A percentile compares a stretch with the other conserved stretches of the same genome.
These are phyloP conservation scores for Epirrhoe tristata DNA, from an alignment of 2,888 invertebrate species.

Conservation along the genomic window DNA sequence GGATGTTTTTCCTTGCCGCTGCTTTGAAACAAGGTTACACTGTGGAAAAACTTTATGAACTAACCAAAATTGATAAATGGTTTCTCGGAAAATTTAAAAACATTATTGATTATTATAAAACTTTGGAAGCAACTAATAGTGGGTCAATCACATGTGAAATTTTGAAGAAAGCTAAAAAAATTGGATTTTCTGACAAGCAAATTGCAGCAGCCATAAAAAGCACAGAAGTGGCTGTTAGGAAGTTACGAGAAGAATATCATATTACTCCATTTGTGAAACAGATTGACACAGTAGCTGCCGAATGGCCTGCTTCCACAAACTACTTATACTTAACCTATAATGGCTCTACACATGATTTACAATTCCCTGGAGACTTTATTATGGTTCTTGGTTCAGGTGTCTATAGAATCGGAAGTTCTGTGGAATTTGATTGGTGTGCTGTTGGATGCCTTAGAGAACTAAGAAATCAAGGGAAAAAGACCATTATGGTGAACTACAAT, in stretches of 20 bases:
- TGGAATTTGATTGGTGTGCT: slow-evolving; percentile 99
- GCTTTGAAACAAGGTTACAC: slow-evolving; percentile 93
- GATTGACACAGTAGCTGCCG: slow-evolving; percentile 99
- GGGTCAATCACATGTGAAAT: slow-evolving; percentile 86
- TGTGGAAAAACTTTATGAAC: slow-evolving; percentile 93
- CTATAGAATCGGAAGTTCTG: slow-evolving; percentile 99
- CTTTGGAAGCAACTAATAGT: slow-evolving; percentile 88
- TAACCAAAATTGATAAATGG: slow-evolving; percentile 99
- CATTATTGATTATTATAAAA: slow-evolving; percentile 90
- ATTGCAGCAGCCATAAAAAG: slow-evolving; percentile 95
- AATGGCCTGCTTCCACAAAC: slow-evolving; percentile 99
- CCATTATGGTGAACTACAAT: slow-evolving; percentile 99
- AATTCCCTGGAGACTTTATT: slow-evolving; percentile 91
- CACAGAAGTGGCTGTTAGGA: slow-evolving; percentile 93
- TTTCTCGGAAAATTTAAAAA: slow-evolving; percentile 97
- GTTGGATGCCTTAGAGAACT: slow-evolving; percentile 98
- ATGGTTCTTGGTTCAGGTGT: slow-evolving; percentile 98
- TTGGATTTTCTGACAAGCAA: slow-evolving; percentile 99
- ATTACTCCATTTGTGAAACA: slow-evolving; percentile 96
- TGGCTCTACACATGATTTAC: slow-evolving; percentile 92
- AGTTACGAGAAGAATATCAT: slow-evolving; percentile 89
- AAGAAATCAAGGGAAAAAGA: slow-evolving; percentile 93
- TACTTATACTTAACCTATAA: slow-evolving; percentile 99
- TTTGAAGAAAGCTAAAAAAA: slow-evolving; percentile 93
- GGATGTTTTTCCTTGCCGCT: slow-evolving; percentile 98